Conservation (phyloP, 1,140 invertebrate species). For the Lepeophtheirus salmonis region DNA sequence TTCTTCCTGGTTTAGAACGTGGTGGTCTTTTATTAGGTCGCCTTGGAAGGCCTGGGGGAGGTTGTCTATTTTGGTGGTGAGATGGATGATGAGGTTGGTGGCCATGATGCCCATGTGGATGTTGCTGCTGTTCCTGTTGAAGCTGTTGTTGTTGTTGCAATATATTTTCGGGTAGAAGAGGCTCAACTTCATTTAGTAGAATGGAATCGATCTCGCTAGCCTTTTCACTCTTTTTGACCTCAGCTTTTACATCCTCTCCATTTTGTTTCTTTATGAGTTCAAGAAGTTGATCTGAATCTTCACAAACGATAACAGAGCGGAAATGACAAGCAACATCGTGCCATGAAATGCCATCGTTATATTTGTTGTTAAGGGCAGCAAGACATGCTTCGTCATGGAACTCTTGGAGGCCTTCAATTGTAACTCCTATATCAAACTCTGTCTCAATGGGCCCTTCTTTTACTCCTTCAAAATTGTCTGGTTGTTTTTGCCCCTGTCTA, state of each 20-base stretch:
- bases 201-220: neutral
- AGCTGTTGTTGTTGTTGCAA: neutral
- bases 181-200: neutral
- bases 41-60: neutral
- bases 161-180: neutral
- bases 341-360: slow-evolving; percentile 66
- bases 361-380: slow-evolving; percentile 58
- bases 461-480: slow-evolving; percentile 50
- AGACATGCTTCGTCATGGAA: slow-evolving; percentile 48
- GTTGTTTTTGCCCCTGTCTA: slow-evolving; percentile 50
- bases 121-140: neutral
- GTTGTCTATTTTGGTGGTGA: neutral
- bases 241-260: neutral
- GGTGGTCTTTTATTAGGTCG: neutral
- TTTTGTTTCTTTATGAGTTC: slow-evolving; percentile 37
- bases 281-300: slow-evolving; percentile 71
- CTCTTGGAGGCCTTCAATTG: slow-evolving; percentile 17
- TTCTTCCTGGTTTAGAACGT: neutral
- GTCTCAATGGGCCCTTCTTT: slow-evolving; percentile 40
- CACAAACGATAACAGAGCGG: slow-evolving; percentile 41
- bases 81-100: neutral
- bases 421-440: slow-evolving; percentile 17
- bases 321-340: slow-evolving; percentile 69
- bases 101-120: neutral
- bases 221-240: slow-evolving; percentile 5